Percentiles rank a stretch among this genome's conserved stretches.
These are phyloP conservation scores for Lucinisca nassula DNA, from an alignment of 2,888 invertebrate species.

Conservation along the genomic window DNA sequence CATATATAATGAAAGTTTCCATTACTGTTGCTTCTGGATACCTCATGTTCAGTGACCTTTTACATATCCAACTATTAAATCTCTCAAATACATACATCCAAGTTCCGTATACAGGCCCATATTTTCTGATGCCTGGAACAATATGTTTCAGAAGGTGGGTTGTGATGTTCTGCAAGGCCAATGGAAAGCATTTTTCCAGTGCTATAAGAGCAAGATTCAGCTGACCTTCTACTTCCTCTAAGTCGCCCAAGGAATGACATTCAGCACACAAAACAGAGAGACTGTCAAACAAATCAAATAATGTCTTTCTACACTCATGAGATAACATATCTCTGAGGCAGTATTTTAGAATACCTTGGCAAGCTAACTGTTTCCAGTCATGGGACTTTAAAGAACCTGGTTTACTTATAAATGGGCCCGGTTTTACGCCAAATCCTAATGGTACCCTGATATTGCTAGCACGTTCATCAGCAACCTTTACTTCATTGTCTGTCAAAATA, in stretches of 20 bases:
- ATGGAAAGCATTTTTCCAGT: conserved; percentile 10
- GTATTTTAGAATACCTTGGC: neutral
- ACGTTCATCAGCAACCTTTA: conserved; percentile 1
- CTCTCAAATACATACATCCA: conserved; percentile 30
- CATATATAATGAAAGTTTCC: conserved; percentile 23
- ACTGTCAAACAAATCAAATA: conserved; percentile 26
- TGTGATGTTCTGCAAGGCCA: conserved; percentile 20
- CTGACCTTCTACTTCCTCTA: neutral
- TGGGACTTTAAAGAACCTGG: conserved; percentile 8
- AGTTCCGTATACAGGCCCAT: conserved; percentile 24
- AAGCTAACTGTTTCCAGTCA: conserved; percentile 23
- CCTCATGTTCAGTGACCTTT: conserved; percentile 11
- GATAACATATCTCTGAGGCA: neutral
- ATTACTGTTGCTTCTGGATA: conserved; percentile 32
- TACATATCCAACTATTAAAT: conserved; percentile 32
- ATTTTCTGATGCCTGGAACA: neutral
- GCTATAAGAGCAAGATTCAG: conserved; percentile 11
- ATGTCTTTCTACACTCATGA: conserved; percentile 3
- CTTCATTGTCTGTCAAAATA: neutral
- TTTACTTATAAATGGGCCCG: conserved; percentile 9
- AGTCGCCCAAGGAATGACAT: neutral
- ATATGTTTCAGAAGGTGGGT: conserved; percentile 13
- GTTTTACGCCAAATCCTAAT: conserved; percentile 12
- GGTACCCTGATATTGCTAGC: neutral
- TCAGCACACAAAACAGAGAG: conserved; percentile 12